Evolutionary conservation across 2,113 vertebrate species (phyloP).

Genomic region (Reinhardtius hippoglossoides): DNA sequence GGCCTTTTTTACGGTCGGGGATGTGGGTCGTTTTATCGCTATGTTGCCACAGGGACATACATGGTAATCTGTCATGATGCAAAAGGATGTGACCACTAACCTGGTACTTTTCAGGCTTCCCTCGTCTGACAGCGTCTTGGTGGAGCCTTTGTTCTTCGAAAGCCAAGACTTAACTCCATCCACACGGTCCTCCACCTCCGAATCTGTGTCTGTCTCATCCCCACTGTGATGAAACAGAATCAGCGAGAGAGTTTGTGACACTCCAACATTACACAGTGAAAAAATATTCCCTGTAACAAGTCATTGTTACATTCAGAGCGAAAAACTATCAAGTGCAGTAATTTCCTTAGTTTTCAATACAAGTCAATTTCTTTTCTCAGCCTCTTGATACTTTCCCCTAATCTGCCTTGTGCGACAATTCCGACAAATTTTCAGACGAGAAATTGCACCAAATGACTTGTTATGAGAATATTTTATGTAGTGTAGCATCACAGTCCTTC

Average conservation of each 20-base stretch:
- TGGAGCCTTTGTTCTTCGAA: conserved; percentile 84
- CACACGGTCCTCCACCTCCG: conserved; percentile 95
- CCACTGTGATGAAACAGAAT: conserved; percentile 81
- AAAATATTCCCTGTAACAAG: conserved; percentile 12
- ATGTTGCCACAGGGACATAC: conserved; percentile 21
- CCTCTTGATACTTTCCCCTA: background rate
- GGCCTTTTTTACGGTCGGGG: conserved; percentile 48
- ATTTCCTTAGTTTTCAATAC: background rate
- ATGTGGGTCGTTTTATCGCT: conserved; percentile 44
- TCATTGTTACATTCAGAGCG: conserved; percentile 9
- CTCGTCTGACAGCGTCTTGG: conserved; percentile 90
- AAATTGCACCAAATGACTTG: conserved; percentile 26
- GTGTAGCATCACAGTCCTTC: conserved; percentile 10
- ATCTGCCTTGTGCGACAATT: conserved; percentile 4
- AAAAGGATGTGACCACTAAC: conserved; percentile 79
- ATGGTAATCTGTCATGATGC: conserved; percentile 52
- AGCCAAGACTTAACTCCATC: conserved; percentile 97
- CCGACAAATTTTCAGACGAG: background rate
- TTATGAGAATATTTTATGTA: conserved; percentile 27
- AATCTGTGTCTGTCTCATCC: conserved; percentile 92
- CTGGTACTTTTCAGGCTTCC: conserved; percentile 92
- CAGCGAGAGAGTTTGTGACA: conserved; percentile 5
- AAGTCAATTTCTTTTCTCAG: background rate
- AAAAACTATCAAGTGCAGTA: background rate
- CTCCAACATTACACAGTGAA: background rate